Evolutionary conservation across 2,888 invertebrate species (phyloP).

Genomic region (Venusia cambrica): DNA sequence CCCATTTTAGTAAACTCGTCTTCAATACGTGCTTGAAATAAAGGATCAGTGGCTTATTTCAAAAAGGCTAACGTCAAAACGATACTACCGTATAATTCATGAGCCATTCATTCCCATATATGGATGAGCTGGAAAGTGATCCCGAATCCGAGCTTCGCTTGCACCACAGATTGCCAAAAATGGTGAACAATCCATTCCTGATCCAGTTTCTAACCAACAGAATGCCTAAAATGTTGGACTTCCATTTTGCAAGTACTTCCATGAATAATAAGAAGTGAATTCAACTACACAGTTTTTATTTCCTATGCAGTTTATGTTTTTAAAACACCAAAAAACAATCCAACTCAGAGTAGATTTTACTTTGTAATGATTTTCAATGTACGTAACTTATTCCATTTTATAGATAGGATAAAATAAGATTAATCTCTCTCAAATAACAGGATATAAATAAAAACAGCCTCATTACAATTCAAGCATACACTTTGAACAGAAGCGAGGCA

Average conservation of each 20-base stretch:
- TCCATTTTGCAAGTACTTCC: constrained; percentile 22
- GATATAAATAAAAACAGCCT: no score
- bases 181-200: constrained; percentile 46
- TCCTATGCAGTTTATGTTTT: background rate
- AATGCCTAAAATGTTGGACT: constrained; percentile 34
- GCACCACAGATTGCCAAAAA: constrained; percentile 45
- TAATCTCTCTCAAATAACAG: no score
- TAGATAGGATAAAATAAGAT: no score
- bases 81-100: constrained; percentile 67
- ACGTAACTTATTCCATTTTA: no score
- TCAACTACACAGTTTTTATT: constrained; percentile 8
- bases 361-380: no score
- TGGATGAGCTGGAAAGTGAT: constrained; percentile 66
- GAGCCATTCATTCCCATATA: constrained; percentile 73
- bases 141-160: constrained; percentile 52
- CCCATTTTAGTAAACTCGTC: constrained; percentile 7
- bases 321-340: no score
- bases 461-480: constrained; percentile 6
- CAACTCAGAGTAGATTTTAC: no score
- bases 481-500: constrained; percentile 19
- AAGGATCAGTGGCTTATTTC: constrained; percentile 15
- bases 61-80: constrained; percentile 24
- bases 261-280: constrained; percentile 15
- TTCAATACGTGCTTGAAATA: constrained; percentile 15
- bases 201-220: constrained; percentile 64